These are phyloP conservation scores for Drosophila neotestacea DNA, from an alignment of 2,888 invertebrate species.

Conservation along the genomic window DNA sequence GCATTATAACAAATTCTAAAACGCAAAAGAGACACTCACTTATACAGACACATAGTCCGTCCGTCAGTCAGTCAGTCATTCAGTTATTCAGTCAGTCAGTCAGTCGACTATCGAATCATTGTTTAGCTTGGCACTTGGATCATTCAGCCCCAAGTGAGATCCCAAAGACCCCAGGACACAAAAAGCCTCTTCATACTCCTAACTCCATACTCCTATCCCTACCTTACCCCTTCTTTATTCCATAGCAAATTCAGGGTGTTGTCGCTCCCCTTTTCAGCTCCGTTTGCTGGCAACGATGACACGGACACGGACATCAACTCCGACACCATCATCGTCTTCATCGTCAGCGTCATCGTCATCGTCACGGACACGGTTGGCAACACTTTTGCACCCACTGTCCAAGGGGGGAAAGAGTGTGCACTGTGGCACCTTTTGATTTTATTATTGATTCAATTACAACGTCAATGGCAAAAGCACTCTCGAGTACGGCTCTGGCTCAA, in stretches of 20 bases:
- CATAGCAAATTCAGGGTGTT: conserved; percentile 16
- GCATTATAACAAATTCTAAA: conserved; percentile 64
- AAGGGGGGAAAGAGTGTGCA: neutral
- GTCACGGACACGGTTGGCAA: conserved; percentile 34
- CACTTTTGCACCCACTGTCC: conserved; percentile 36
- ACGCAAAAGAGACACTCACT: conserved; percentile 66
- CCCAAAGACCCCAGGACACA: conserved; percentile 38
- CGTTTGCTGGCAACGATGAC: conserved; percentile 33
- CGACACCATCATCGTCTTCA: conserved; percentile 33
- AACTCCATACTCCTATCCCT: neutral
- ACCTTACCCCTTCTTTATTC: neutral
- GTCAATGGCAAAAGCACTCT: conserved; percentile 57
- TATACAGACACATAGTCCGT: conserved; percentile 32
- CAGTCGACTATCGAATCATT: conserved; percentile 38
- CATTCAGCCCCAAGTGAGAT: conserved; percentile 36
- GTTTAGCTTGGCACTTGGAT: conserved; percentile 42
- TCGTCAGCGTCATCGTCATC: conserved; percentile 13
- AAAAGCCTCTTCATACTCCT: neutral
- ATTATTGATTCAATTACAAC: conserved; percentile 76
- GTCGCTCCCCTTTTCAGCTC: conserved; percentile 13
- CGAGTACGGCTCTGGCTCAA: conserved; percentile 3
- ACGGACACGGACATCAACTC: conserved; percentile 26
- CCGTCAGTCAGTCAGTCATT: conserved; percentile 23
- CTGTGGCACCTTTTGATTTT: conserved; percentile 62
- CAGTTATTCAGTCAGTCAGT: conserved; percentile 32